These are phyloP conservation scores for Vespertilio murinus DNA, from an alignment of 2,797 vertebrate genomes.

Conservation along the genomic window DNA sequence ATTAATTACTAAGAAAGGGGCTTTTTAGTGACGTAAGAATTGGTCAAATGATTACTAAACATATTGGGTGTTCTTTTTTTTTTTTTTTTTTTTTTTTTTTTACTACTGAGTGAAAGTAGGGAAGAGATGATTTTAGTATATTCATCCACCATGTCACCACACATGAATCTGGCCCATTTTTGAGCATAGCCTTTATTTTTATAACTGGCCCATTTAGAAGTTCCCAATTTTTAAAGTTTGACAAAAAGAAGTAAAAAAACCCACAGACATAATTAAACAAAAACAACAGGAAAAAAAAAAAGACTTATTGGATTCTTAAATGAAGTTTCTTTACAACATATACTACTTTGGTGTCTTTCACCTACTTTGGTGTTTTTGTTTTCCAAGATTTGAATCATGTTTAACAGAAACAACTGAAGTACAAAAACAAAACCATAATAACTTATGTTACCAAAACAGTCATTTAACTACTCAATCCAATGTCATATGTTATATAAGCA, in stretches of 20 bases:
- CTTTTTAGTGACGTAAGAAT: not conserved
- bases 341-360: not conserved
- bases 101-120: not conserved
- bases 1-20: slow-evolving; percentile 32
- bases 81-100: not conserved
- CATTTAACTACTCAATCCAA: not conserved
- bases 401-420: slow-evolving; percentile 38
- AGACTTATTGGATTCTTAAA: not conserved
- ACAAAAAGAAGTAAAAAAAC: not conserved
- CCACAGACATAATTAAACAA: not conserved
- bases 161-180: not conserved
- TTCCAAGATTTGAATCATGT: not conserved
- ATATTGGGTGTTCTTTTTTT: not conserved
- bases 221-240: slow-evolving; percentile 10
- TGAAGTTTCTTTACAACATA: not conserved
- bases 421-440: not conserved
- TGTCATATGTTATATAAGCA: not conserved
- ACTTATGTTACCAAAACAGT: slow-evolving; percentile 36
- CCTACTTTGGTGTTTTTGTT: not conserved
- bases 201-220: not conserved
- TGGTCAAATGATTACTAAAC: not conserved
- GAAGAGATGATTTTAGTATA: slow-evolving; percentile 5
- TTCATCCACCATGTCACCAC: not conserved
- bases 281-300: not conserved
- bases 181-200: slow-evolving; percentile 4